Evolutionary conservation across 2,113 vertebrate genomes (phyloP).

Genomic region (Anarhynchus alexandrinus): DNA sequence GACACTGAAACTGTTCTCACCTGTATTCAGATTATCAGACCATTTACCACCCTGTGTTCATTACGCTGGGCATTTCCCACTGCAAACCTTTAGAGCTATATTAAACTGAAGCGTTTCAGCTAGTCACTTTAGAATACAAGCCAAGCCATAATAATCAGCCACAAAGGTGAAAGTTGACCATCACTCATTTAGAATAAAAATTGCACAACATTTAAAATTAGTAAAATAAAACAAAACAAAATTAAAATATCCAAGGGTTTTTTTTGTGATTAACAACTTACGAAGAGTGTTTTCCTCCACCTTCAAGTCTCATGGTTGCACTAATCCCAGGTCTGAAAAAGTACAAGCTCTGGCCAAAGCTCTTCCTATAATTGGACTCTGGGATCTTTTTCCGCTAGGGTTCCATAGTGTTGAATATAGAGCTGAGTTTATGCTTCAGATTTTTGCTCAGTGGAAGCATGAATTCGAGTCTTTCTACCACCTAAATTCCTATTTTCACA

Average conservation of each 20-base stretch:
- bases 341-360: neutral
- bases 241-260: fast-evolving
- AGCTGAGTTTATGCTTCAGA: neutral
- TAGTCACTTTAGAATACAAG: neutral
- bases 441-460: neutral
- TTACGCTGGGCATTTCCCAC: neutral
- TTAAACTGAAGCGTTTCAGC: neutral
- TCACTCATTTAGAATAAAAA: neutral
- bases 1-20: neutral
- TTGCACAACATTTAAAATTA: neutral
- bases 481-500: neutral
- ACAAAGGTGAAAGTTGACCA: neutral
- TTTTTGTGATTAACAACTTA: neutral
- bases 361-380: neutral
- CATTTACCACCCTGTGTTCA: neutral
- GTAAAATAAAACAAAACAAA: neutral
- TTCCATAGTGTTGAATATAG: neutral
- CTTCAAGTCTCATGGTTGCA: neutral
- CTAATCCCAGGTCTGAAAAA: neutral
- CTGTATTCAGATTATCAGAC: neutral
- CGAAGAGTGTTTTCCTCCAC: neutral
- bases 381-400: neutral
- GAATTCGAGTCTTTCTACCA: neutral
- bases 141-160: neutral
- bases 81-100: neutral